Evolutionary conservation across 2,113 vertebrate genomes (phyloP), one percentile per base, ranked within the genome.

Genomic region (Cichladusa arquata): DNA sequence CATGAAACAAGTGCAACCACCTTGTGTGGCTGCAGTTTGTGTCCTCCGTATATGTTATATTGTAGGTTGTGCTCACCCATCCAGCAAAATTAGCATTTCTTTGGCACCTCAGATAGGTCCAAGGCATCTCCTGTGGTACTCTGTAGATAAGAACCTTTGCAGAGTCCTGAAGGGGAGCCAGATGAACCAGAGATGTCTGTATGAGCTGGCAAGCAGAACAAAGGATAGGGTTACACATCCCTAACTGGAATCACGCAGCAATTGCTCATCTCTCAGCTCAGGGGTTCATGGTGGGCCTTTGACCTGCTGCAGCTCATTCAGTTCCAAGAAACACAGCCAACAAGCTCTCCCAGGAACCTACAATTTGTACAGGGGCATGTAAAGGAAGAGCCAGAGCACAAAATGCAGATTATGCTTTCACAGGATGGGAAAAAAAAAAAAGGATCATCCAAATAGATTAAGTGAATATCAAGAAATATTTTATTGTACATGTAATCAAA

Each of bases 401-500:
- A 36, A 74, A 22, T 2, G 5, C 2, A 11, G 6, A 17, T 10
- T 48, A 24, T 40, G 50, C 29, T 13, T 61, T 90, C 65, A 48
- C 20, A 26, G 53, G 72, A 48, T n/a, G 51, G 51, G 38, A 40
- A 79, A 87, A n/a, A 88, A 47, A 93, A 81, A 83, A 29, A 96
- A 28, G 66, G 74, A 53, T 88, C 42, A 61, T 29, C 64, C 95
- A 79, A 83, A 91, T 61, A 72, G 47, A 88, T 76, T 88, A 61
- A 82, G 58, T 92, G 96, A 97, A 90, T 97, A 97, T 95, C 96
- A 97, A 98, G 94, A 97, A 97, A 86, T 96, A 97, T 87, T 98
- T 98, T 98, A 98, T 98, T 98, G 70, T 98, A 97, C 40, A 78
- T 89, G 93, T 97, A 96, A 94, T 95, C 95, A 87, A 96, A 97